A percentile compares a stretch with the other conserved stretches of the same genome.
These are phyloP conservation scores for Gracilinanus agilis DNA, from an alignment of 2,113 vertebrate genomes.

Conservation along the genomic window DNA sequence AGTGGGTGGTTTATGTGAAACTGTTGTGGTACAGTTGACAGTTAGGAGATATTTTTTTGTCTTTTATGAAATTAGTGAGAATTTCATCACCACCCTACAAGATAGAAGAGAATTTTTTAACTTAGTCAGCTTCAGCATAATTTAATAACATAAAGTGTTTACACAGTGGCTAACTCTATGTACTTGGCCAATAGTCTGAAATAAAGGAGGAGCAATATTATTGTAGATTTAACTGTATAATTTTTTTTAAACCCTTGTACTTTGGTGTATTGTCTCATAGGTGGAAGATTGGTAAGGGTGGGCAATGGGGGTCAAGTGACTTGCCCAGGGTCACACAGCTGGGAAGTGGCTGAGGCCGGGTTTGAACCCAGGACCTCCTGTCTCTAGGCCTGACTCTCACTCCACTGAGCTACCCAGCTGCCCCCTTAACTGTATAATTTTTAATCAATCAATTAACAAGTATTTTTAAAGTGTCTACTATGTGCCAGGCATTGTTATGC, in stretches of 20 bases:
- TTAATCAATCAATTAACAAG: background rate
- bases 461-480: background rate
- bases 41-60: background rate
- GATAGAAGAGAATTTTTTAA: background rate
- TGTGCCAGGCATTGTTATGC: background rate
- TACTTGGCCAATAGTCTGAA: slow-evolving; percentile 2
- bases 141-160: too few species aligned
- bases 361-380: too few species aligned
- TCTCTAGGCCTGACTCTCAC: too few species aligned
- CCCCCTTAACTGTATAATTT: too few species aligned
- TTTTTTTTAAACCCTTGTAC: too few species aligned
- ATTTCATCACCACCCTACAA: background rate
- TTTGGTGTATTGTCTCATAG: too few species aligned
- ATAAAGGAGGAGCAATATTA: background rate
- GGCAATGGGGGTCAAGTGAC: too few species aligned
- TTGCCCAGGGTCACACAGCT: too few species aligned
- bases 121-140: slow-evolving; percentile 10
- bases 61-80: background rate
- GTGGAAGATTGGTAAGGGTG: too few species aligned
- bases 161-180: background rate
- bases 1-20: background rate
- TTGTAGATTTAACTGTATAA: slow-evolving; percentile 17
- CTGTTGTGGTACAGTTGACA: background rate
- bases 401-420: too few species aligned
- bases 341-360: too few species aligned